A percentile compares a stretch with the other conserved stretches of the same genome.
phyloP scores from a whole-genome alignment of 2,888 invertebrate species.

The Listrodromus nycthemerus region DNA sequence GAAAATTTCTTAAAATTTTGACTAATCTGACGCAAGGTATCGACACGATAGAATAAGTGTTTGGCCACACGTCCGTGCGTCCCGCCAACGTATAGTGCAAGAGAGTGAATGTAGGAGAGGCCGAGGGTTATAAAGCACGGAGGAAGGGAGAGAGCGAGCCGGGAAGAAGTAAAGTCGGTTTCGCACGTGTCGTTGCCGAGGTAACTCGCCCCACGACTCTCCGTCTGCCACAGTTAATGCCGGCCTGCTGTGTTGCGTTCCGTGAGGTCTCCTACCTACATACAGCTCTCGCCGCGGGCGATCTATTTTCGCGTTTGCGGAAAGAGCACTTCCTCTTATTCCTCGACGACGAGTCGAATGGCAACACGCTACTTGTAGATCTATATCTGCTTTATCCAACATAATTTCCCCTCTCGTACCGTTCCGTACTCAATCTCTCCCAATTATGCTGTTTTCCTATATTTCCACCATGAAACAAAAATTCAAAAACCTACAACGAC shows the following conservation, averaged over 20 bases:
- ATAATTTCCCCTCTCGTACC: background rate
- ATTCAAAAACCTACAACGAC: background rate
- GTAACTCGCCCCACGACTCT: conserved; percentile 61
- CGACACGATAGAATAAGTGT: conserved; percentile 7
- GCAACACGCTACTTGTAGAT: conserved; percentile 23
- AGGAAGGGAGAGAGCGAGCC: background rate
- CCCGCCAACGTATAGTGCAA: conserved; percentile 4
- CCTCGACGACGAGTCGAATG: conserved; percentile 40
- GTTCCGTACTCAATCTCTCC: background rate
- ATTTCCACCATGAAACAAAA: background rate
- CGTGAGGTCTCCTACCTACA: conserved; percentile 27
- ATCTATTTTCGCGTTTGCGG: conserved; percentile 76
- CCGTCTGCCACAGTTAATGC: conserved; percentile 8
- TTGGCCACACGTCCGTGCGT: background rate
- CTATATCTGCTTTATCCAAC: conserved; percentile 27
- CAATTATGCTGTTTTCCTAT: too few species aligned
- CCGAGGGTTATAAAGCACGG: conserved; percentile 2
- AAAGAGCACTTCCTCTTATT: conserved; percentile 72
- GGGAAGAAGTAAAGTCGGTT: conserved; percentile 39
- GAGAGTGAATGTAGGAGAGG: conserved; percentile 19
- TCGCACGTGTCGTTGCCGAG: conserved; percentile 65
- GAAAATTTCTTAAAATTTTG: background rate
- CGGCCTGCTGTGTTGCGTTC: conserved; percentile 36
- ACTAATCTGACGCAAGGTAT: background rate
- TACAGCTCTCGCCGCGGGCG: conserved; percentile 55